Percentiles rank a stretch among this genome's conserved stretches.
phyloP scores from a whole-genome alignment of 2,888 invertebrate genomes.

The Hypercompe scribonia region DNA sequence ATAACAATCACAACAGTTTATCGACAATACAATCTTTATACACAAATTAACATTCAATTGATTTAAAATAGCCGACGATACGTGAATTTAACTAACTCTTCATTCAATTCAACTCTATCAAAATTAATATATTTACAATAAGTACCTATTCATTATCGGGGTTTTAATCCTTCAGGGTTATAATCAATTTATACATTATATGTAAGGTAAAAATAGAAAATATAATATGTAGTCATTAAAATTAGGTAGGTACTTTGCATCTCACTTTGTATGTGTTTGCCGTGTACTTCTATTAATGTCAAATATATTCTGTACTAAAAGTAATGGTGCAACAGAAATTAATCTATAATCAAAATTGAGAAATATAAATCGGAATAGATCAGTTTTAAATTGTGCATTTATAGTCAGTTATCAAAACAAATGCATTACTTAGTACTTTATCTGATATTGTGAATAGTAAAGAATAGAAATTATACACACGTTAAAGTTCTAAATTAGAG shows the following conservation, averaged over 20 bases:
- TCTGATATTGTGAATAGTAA: background rate
- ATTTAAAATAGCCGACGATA: constrained; percentile 69
- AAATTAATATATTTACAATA: constrained; percentile 76
- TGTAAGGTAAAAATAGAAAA: constrained; percentile 70
- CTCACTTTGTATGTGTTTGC: constrained; percentile 50
- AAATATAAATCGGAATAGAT: background rate
- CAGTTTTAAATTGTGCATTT: background rate
- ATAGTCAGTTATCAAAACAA: background rate
- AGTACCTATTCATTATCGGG: constrained; percentile 71
- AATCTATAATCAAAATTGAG: background rate
- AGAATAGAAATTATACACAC: constrained; percentile 16
- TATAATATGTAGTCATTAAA: constrained; percentile 56
- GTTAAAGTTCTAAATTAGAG: background rate
- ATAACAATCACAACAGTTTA: constrained; percentile 85
- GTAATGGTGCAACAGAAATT: background rate
- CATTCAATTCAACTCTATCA: constrained; percentile 68
- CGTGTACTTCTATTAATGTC: constrained; percentile 19
- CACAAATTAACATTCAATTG: constrained; percentile 69
- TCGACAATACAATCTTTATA: constrained; percentile 79
- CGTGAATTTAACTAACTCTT: constrained; percentile 60
- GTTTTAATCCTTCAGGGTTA: constrained; percentile 82
- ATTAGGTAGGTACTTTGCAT: constrained; percentile 70
- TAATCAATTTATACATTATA: constrained; percentile 67
- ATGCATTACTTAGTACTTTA: background rate
- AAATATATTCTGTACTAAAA: constrained; percentile 14